phyloP scores from a whole-genome alignment of 1,140 invertebrate genomes.

The Myzus persicae region DNA sequence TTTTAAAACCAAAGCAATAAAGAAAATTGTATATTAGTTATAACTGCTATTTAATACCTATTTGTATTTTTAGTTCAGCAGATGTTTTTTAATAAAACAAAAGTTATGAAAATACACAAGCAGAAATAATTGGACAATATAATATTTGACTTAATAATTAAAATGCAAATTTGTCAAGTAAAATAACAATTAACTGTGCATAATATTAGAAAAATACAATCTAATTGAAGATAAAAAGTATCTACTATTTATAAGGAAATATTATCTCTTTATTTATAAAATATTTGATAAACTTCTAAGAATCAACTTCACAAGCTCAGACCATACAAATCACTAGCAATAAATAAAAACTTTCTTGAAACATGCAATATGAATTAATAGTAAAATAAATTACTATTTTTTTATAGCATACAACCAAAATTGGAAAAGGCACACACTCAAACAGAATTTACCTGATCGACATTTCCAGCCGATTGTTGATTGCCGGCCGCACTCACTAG shows the following conservation, averaged over 20 bases:
- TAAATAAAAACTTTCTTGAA: slow-evolving; percentile 28
- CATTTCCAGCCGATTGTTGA: slow-evolving; percentile 54
- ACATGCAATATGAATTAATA: slow-evolving; percentile 28
- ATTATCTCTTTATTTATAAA: neutral
- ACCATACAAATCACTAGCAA: slow-evolving; percentile 42
- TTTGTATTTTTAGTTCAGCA: neutral
- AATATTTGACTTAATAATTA: neutral
- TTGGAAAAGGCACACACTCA: slow-evolving; percentile 39
- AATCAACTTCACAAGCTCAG: slow-evolving; percentile 30
- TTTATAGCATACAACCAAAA: slow-evolving; percentile 60
- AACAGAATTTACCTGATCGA: slow-evolving; percentile 56
- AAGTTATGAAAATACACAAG: neutral
- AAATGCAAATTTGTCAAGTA: neutral
- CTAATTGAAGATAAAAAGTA: neutral
- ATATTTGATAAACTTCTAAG: neutral
- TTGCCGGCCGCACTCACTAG: slow-evolving; percentile 56
- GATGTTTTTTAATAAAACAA: neutral
- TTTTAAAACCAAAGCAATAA: neutral
- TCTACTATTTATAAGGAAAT: neutral
- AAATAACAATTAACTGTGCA: neutral
- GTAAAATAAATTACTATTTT: slow-evolving; percentile 10
- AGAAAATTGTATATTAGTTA: neutral
- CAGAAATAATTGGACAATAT: neutral
- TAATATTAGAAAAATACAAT: neutral
- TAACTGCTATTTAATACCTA: neutral